phyloP scores from a whole-genome alignment of 2,888 invertebrate genomes.

The Phengaris arion region DNA sequence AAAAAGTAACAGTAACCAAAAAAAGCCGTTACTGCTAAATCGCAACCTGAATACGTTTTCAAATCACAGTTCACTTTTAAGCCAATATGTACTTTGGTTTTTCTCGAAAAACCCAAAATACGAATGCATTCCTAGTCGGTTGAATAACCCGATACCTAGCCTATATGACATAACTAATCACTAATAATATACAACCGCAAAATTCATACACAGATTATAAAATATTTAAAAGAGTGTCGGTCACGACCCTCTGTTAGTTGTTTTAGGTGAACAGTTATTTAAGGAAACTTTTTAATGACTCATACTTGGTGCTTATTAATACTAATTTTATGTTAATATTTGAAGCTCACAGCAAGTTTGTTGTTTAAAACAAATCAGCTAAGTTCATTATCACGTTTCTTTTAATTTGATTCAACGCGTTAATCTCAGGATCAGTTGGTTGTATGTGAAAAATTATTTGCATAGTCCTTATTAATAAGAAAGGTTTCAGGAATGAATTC shows the following conservation, averaged over 20 bases:
- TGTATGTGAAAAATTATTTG: too few species aligned
- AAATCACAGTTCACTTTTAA: neutral
- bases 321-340: too few species aligned
- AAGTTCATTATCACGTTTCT: too few species aligned
- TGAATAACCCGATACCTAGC: neutral
- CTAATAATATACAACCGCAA: neutral
- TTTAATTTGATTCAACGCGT: too few species aligned
- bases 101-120: neutral
- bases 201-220: neutral
- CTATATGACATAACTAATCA: neutral
- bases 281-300: neutral
- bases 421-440: too few species aligned
- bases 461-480: too few species aligned
- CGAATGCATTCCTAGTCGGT: neutral
- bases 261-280: neutral
- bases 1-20: neutral
- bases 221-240: neutral
- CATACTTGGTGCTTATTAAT: too few species aligned
- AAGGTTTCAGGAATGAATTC: too few species aligned
- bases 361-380: too few species aligned
- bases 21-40: neutral
- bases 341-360: too few species aligned
- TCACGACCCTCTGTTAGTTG: neutral
- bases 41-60: slow-evolving; percentile 6
- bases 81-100: neutral